Base-by-base conservation (phyloP, 2,888 invertebrate genomes). In the Tenthredo amoena region DNA sequence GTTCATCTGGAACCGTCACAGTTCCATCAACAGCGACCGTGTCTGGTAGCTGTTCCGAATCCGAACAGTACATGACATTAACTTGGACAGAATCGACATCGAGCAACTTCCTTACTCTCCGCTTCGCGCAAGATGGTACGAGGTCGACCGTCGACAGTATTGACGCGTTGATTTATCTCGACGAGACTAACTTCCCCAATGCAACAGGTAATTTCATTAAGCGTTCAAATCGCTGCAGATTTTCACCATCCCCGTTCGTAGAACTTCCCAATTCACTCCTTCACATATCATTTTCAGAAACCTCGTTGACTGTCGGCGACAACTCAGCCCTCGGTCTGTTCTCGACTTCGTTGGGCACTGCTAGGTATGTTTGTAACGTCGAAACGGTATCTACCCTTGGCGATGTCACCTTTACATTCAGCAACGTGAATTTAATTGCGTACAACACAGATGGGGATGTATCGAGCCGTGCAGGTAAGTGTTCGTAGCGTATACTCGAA, bases 401-500 rank as follows among this genome's bases (percentile, higher is more conserved):
- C 2, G 7, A 87, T 4, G 68, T 89, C n/a, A 82, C 43, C 12
- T 43, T 90, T 4, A 84, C 76, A 9, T 87, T 91, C 43, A 86
- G 37, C 6, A 58, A 89, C 18, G 87, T 90, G 3, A 74, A 86
- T 1, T 58, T 91, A 15, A 90, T 90, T 21, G 88, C 89, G 9
- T 91, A 89, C 85, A 91, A 90, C 72, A 62, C 62, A 2, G 85
- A 87, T 0, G 5, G 50, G 0, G 79, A 84, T 34, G 2, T 88
- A 2, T 77, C 87, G 2, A 47, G 79, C 9, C 88, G 71, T 82
- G 72, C 84, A 86, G 90, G 91, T 91, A 86, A 85, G 58, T 34
- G 15, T 68, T 68, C 34, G 6, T 34, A 68, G 1, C 1, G 15
- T 31, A 31, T 68, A 34, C 15, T 18, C 12, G 18, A 68, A 31